Evolutionary conservation across 1,140 invertebrate genomes (phyloP).

Genomic region (Cephus cinctus): DNA sequence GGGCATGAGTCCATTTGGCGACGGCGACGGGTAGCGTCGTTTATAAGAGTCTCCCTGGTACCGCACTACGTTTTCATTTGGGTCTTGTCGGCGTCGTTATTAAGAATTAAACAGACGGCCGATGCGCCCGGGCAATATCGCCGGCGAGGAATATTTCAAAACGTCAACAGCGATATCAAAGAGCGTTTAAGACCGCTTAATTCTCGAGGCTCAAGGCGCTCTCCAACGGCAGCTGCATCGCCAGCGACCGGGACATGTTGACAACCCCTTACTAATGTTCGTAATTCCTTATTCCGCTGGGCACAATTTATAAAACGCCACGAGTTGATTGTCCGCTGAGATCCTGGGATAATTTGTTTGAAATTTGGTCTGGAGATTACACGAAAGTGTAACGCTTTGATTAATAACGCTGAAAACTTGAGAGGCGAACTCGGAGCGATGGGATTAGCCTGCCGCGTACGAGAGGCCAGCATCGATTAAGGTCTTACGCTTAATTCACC

Average conservation of each 20-base stretch:
- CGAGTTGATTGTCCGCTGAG: conserved; percentile 3
- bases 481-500: no score
- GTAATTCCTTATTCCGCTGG: conserved; percentile 32
- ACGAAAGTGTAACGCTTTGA: conserved; percentile 20
- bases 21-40: no score
- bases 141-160: conserved; percentile 29
- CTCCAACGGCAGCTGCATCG: conserved; percentile 18
- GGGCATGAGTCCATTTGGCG: no score
- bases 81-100: conserved; percentile 14
- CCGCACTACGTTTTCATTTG: no score
- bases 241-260: conserved; percentile 23
- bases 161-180: conserved; percentile 38
- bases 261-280: conserved; percentile 38
- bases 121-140: conserved; percentile 16
- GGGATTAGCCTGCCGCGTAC: no score
- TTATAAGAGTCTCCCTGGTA: no score
- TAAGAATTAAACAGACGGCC: conserved; percentile 28
- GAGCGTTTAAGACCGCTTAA: conserved; percentile 38
- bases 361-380: conserved; percentile 32
- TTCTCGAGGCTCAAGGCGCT: conserved; percentile 14
- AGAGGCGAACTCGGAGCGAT: no score
- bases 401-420: conserved; percentile 15
- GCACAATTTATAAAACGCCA: conserved; percentile 32
- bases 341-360: conserved; percentile 36
- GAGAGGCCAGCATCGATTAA: no score